phyloP scores from a whole-genome alignment of 2,888 invertebrate species.

The Cybosia mesomella region DNA sequence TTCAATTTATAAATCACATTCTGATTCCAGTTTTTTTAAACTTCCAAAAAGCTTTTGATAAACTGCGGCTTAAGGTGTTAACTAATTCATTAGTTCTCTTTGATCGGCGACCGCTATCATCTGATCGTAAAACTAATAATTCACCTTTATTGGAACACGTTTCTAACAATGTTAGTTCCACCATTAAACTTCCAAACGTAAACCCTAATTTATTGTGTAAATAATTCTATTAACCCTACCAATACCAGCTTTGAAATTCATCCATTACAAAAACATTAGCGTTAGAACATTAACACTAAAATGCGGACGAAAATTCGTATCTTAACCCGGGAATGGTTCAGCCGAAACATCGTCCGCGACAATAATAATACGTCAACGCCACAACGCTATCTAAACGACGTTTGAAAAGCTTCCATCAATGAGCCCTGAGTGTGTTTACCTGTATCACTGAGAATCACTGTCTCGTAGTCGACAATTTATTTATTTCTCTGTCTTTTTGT shows the following conservation, averaged over 20 bases:
- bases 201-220: constrained; percentile 11
- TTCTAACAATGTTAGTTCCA: constrained; percentile 4
- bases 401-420: constrained; percentile 86
- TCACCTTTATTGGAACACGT: constrained; percentile 5
- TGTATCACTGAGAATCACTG: constrained; percentile 65
- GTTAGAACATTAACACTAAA: constrained; percentile 24
- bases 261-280: constrained; percentile 24
- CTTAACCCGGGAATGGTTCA: constrained; percentile 39
- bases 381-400: constrained; percentile 82
- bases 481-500: constrained; percentile 26
- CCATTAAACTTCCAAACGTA: not conserved
- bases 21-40: not conserved
- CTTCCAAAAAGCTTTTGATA: not conserved
- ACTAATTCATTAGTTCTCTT: not conserved
- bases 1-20: not conserved
- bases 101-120: not conserved
- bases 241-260: constrained; percentile 12
- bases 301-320: constrained; percentile 49
- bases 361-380: constrained; percentile 85
- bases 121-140: not conserved
- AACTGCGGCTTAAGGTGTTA: constrained; percentile 1
- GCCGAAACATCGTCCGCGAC: constrained; percentile 54
- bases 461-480: constrained; percentile 51
- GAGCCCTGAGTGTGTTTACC: constrained; percentile 77
- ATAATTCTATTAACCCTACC: constrained; percentile 10